phyloP scores from a whole-genome alignment of 2,797 vertebrate species.

The Garrulus glandarius region DNA sequence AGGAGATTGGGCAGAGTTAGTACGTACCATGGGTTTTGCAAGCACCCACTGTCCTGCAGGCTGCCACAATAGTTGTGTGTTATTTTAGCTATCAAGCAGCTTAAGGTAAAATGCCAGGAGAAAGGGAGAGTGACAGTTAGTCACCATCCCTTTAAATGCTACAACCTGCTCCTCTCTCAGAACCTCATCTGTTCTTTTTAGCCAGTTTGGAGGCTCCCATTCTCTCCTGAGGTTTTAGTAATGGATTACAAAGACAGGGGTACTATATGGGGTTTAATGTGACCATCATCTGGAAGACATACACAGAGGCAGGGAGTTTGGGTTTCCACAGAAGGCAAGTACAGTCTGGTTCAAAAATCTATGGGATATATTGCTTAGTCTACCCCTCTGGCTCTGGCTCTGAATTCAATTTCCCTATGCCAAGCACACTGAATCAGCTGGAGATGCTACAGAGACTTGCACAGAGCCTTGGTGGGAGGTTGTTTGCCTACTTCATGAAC shows the following conservation, averaged over 20 bases:
- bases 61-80: neutral
- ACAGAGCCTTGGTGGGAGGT: neutral
- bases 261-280: neutral
- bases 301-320: neutral
- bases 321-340: neutral
- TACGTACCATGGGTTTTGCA: neutral
- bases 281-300: neutral
- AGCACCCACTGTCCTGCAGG: neutral
- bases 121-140: neutral
- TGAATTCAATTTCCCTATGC: neutral
- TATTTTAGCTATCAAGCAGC: neutral
- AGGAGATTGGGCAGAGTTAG: neutral
- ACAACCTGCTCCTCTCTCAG: neutral
- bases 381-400: neutral
- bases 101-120: neutral
- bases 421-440: neutral
- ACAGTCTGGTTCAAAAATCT: neutral
- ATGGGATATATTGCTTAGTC: neutral
- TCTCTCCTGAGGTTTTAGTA: neutral
- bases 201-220: neutral
- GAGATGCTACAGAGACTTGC: neutral
- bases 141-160: neutral
- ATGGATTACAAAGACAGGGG: neutral
- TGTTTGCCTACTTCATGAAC: neutral
- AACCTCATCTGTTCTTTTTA: neutral